Conservation (phyloP, 2,797 vertebrate genomes). For the Hippopotamyrus pictus region DNA sequence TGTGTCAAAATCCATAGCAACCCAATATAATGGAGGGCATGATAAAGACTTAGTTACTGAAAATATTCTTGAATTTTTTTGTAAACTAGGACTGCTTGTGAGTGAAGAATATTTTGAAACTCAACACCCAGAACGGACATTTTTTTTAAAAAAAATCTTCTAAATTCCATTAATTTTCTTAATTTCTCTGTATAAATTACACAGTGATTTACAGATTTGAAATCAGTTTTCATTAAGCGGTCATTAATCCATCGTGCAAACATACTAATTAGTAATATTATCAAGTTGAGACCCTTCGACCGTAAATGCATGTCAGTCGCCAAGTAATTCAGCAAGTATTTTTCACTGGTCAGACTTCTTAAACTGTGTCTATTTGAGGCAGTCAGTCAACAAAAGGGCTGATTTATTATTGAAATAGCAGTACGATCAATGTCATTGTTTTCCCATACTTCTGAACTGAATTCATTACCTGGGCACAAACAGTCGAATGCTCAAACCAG, state of each 20-base stretch:
- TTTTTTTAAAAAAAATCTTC: neutral
- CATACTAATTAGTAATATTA: neutral
- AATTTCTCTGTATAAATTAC: neutral
- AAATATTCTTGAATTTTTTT: neutral
- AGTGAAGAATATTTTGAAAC: neutral
- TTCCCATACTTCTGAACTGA: neutral
- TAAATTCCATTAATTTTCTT: neutral
- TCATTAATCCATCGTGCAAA: neutral
- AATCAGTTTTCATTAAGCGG: neutral
- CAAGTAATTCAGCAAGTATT: neutral
- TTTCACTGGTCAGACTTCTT: neutral
- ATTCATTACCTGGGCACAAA: neutral
- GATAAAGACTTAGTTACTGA: neutral
- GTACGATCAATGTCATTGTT: neutral
- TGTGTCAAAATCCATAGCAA: neutral
- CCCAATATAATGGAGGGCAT: neutral
- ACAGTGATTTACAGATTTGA: neutral
- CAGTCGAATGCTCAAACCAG: neutral
- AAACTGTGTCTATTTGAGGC: neutral
- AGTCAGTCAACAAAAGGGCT: neutral
- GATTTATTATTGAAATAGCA: neutral
- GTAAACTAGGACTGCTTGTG: neutral
- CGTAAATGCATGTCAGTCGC: neutral
- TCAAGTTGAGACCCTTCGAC: neutral
- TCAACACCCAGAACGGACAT: neutral